Base-by-base conservation (phyloP, 2,888 invertebrate species). In the Drosophila meridiana region DNA sequence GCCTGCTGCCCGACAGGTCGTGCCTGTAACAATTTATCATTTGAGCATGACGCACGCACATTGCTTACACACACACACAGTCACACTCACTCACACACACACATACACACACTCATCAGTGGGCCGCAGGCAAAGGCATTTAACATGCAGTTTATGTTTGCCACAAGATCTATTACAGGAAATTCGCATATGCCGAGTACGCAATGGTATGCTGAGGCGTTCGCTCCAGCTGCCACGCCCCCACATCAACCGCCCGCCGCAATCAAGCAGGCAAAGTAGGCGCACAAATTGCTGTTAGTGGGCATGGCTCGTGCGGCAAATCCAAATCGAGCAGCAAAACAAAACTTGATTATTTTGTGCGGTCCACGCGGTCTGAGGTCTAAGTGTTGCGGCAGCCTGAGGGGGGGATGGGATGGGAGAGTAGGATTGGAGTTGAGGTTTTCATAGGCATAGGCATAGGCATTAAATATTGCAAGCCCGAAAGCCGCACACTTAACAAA, bases 341-440 rank as follows among this genome's bases (percentile, higher is more conserved):
- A 90, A 91, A 92, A 92, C 92, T 90, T 92, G 92, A 92, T 92
- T 92, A 92, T 91, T 92, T 92, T 82, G 73, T 90, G 91, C 80
- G 91, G 91, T 90, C 77, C 63, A 53, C 72, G 63, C 38, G 70
- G 75, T 60, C 50, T 66, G 65, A 59, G 72, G 59, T 65, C 56
- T 38, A 40, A 56, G 42, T 32, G 58, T 38, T 66, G 64, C 38
- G 43, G 42, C 20, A 14, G 34, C 26, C 32, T 8, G 2, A 26
- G 28, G 42, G 8, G 42, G n/a, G n/a, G 11, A 4, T 11, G n/a
- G 9, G 3, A 2, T 0, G 5, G 32, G 13, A 20, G 5, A 11
- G 38, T 2, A 2, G 38, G 2, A 26, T 14, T n/a, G 7, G 42
- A n/a, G 30, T 20, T 78, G 72, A 74, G 65, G 81, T 70, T 73